Evolutionary conservation across 23 tunicate genomes (phyloP), one percentile per base, ranked within the genome.

Genomic region (Phallusia fumigata): DNA sequence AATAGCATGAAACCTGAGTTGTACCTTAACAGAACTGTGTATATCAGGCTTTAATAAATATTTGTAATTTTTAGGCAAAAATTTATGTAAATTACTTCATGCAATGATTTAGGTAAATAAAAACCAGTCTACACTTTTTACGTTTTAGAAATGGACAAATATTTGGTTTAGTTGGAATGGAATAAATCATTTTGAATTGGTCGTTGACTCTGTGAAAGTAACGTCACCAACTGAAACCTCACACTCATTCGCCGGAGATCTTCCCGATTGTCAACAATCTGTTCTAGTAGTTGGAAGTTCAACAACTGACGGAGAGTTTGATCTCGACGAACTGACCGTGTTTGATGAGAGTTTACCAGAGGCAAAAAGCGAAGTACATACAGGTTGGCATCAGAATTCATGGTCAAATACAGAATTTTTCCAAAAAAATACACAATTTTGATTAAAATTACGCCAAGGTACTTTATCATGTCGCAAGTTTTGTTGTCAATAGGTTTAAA

Each of bases 101-200:
- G 18, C 58, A 51, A 51, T 51, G 58, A 18, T 51, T 18, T 13
- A 51, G 18, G 15, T 15, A 51, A 51, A 15, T 13, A 18, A 51
- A 51, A 51, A 51, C 15, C 15, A 51, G 18, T 51, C 58, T 13
- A 3, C 69, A 40, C 47, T 40, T 5, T 3, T 40, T 58, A 3
- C 13, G 69, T 58, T 58, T 22, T 58, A 58, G 69, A 58, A 58
- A 58, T 58, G 69, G 69, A 58, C 69, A 58, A 8, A 58, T 58
- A 13, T 58, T 58, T 58, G 69, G 69, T 58, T 58, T 13, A 58
- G 28, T 24, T 58, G 69, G 69, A 58, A 24, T 6, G 26, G 5
- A 58, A 21, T 1, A 6, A 13, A 58, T 58, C 69, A 22, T 58
- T 21, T 58, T 21, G 28, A 21, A 6, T 16, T 58, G 13, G 15